Conservation (phyloP, 2,113 vertebrate species). For the Corvus moneduloides region DNA sequence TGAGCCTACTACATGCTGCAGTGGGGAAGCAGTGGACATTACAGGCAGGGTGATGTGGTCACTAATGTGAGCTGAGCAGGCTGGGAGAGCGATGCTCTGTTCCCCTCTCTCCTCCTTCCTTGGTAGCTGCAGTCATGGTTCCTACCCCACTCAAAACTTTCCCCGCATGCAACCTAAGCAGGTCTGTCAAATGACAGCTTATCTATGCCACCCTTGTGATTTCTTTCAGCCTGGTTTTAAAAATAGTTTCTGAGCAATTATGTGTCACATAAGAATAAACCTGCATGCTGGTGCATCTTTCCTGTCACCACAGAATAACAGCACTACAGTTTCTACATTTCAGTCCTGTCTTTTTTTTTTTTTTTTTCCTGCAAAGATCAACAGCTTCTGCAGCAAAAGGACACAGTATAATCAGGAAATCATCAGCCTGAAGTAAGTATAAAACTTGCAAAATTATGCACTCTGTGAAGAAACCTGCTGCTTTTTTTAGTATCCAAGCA, state of each 20-base stretch:
- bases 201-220: background rate
- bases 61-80: background rate
- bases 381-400: conserved; percentile 27
- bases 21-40: background rate
- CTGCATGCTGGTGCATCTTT: conserved; percentile 19
- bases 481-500: background rate
- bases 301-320: background rate
- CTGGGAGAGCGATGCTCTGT: background rate
- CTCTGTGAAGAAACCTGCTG: background rate
- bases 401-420: conserved; percentile 28
- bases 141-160: background rate
- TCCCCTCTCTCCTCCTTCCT: background rate
- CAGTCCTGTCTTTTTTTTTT: background rate
- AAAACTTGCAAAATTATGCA: conserved; percentile 21
- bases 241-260: conserved; percentile 39
- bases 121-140: background rate
- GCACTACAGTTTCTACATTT: background rate
- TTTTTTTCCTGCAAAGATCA: background rate
- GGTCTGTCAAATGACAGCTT: background rate
- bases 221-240: conserved; percentile 9
- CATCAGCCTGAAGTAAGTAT: conserved; percentile 11
- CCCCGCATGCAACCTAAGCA: background rate
- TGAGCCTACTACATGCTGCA: background rate
- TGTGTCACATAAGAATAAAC: conserved; percentile 31
- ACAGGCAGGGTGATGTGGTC: background rate